These are phyloP conservation scores for Philereme vetulata DNA, from an alignment of 2,888 invertebrate genomes.

Conservation along the genomic window DNA sequence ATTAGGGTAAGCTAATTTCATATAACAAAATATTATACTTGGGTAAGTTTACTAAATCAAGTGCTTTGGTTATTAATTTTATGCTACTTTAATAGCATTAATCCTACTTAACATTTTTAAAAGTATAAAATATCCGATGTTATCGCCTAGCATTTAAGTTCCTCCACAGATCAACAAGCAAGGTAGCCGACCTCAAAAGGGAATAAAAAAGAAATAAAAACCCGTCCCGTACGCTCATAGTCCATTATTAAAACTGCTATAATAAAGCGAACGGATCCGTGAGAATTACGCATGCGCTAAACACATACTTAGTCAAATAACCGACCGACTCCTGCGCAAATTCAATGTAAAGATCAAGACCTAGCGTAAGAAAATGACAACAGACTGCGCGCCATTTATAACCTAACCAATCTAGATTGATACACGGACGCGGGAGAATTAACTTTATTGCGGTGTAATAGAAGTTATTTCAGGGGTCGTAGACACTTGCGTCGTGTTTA, in stretches of 20 bases:
- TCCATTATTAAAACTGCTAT: conserved; percentile 58
- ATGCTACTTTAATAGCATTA: neutral
- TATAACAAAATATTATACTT: too few relatives aligned
- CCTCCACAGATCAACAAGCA: conserved; percentile 34
- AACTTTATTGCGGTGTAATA: conserved; percentile 49
- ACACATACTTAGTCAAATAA: conserved; percentile 56
- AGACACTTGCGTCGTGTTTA: conserved; percentile 52
- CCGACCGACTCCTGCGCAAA: conserved; percentile 54
- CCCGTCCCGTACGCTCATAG: conserved; percentile 46
- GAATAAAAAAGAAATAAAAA: conserved; percentile 50
- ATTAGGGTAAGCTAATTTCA: too few relatives aligned
- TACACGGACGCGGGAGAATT: conserved; percentile 43
- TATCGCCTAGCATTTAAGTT: conserved; percentile 11
- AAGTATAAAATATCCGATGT: conserved; percentile 13
- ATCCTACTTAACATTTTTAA: conserved; percentile 7
- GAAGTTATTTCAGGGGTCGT: conserved; percentile 36
- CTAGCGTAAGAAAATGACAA: conserved; percentile 51
- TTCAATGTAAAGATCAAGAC: conserved; percentile 82
- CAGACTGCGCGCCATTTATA: conserved; percentile 60
- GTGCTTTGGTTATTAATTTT: too few relatives aligned
- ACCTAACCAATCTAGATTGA: conserved; percentile 45
- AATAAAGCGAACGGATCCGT: conserved; percentile 60
- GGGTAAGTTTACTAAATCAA: too few relatives aligned
- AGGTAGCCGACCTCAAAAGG: conserved; percentile 42
- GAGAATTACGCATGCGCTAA: conserved; percentile 64